These are phyloP conservation scores for Apis dorsata DNA, from an alignment of 1,140 invertebrate species.

Conservation along the genomic window DNA sequence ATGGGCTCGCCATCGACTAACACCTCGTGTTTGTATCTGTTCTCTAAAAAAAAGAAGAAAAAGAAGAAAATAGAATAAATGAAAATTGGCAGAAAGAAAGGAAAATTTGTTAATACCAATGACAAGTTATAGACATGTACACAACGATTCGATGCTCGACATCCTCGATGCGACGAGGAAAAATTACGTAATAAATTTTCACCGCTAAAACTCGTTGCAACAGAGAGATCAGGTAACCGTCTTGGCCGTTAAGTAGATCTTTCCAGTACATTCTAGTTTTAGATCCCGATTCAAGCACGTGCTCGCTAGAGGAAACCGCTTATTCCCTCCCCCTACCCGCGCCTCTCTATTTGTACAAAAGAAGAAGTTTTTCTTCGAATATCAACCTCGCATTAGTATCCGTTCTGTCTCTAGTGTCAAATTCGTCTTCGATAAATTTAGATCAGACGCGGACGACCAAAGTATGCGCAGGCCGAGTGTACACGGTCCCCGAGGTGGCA, in stretches of 20 bases:
- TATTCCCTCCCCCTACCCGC: not conserved
- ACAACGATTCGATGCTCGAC: not conserved
- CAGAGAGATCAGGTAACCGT: conserved; percentile 3
- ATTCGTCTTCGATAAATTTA: conserved; percentile 75
- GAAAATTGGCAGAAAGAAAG: conserved; percentile 1
- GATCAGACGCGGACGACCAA: conserved; percentile 63
- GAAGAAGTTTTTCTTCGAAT: conserved; percentile 55
- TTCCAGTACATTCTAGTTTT: conserved; percentile 47
- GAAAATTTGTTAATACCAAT: not conserved
- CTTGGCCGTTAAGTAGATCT: conserved; percentile 2
- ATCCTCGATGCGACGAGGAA: not conserved
- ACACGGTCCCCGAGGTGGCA: conserved; percentile 28
- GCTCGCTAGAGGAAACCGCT: conserved; percentile 7
- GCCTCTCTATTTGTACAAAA: conserved; percentile 57
- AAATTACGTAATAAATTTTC: conserved; percentile 26
- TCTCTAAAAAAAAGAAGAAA: conserved; percentile 84
- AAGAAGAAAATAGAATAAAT: not conserved
- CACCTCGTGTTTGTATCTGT: conserved; percentile 95
- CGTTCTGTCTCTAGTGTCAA: conserved; percentile 72
- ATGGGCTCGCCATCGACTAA: conserved; percentile 93
- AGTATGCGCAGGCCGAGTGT: conserved; percentile 58
- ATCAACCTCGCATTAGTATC: conserved; percentile 64
- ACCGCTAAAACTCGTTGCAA: not conserved
- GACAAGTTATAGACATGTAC: not conserved
- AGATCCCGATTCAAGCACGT: conserved; percentile 33